These are phyloP conservation scores for Bathynomus jamesi DNA, from an alignment of 1,140 invertebrate genomes.

Conservation along the genomic window DNA sequence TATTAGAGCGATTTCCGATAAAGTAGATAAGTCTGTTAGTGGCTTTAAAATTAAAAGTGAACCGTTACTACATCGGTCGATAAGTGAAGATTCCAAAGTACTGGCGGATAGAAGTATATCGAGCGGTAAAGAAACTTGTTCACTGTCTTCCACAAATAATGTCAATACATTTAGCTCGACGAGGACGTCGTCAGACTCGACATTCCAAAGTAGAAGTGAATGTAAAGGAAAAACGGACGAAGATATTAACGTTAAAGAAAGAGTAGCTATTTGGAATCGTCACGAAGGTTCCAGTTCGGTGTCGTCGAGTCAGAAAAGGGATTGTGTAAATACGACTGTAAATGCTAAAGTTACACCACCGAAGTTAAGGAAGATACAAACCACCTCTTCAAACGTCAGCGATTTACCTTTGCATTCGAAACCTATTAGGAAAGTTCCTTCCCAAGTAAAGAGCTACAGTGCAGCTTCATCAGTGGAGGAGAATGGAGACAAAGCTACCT, in stretches of 20 bases:
- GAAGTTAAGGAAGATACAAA: slow-evolving; percentile 1
- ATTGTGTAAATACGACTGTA: background rate
- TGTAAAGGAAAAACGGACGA: slow-evolving; percentile 33
- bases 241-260: slow-evolving; percentile 40
- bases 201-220: background rate
- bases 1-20: too few relatives aligned
- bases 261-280: slow-evolving; percentile 38
- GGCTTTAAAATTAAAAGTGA: too few relatives aligned
- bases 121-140: background rate
- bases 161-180: background rate
- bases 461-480: too few relatives aligned
- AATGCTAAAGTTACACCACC: background rate
- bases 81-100: background rate
- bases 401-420: background rate
- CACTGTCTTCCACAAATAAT: background rate
- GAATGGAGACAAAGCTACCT: too few relatives aligned
- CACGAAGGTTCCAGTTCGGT: background rate
- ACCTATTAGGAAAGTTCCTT: too few relatives aligned
- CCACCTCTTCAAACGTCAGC: background rate
- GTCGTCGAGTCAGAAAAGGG: background rate
- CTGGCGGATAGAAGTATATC: background rate
- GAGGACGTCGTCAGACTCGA: background rate
- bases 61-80: background rate
- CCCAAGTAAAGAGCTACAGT: too few relatives aligned
- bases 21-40: too few relatives aligned